Percentiles rank a stretch among this genome's conserved stretches.
phyloP scores from a whole-genome alignment of 2,888 invertebrate genomes.

The Tetramorium bicarinatum region DNA sequence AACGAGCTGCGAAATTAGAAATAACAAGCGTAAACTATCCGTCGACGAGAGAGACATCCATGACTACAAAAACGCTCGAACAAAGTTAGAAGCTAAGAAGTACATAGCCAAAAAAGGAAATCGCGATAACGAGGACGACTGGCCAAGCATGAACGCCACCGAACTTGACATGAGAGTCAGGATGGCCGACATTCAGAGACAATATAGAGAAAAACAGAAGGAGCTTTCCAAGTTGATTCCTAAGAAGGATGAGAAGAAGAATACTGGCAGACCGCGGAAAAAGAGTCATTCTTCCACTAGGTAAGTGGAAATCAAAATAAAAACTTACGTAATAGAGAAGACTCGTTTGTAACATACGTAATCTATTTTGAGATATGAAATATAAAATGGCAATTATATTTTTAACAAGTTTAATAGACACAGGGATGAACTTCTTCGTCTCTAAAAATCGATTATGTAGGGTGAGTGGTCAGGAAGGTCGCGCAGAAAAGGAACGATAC shows the following conservation, averaged over 20 bases:
- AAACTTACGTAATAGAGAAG: not conserved
- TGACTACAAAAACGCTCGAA: slow-evolving; percentile 75
- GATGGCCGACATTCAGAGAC: slow-evolving; percentile 93
- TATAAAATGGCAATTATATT: not conserved
- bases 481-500: no score
- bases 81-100: slow-evolving; percentile 80
- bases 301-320: slow-evolving; percentile 59
- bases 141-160: slow-evolving; percentile 90
- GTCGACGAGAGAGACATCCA: slow-evolving; percentile 66
- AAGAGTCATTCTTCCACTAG: slow-evolving; percentile 82
- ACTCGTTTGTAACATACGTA: not conserved
- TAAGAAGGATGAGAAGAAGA: slow-evolving; percentile 88
- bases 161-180: slow-evolving; percentile 94
- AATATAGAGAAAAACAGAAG: slow-evolving; percentile 94
- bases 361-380: not conserved
- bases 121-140: slow-evolving; percentile 78
- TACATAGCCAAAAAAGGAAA: slow-evolving; percentile 82
- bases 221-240: slow-evolving; percentile 92
- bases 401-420: not conserved
- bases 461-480: no score
- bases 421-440: not conserved
- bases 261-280: slow-evolving; percentile 86
- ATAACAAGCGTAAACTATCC: slow-evolving; percentile 45
- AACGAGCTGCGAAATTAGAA: not conserved
- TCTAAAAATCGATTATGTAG: not conserved